Conservation (phyloP, 2,888 invertebrate genomes). For the Luperina nickerlii region DNA sequence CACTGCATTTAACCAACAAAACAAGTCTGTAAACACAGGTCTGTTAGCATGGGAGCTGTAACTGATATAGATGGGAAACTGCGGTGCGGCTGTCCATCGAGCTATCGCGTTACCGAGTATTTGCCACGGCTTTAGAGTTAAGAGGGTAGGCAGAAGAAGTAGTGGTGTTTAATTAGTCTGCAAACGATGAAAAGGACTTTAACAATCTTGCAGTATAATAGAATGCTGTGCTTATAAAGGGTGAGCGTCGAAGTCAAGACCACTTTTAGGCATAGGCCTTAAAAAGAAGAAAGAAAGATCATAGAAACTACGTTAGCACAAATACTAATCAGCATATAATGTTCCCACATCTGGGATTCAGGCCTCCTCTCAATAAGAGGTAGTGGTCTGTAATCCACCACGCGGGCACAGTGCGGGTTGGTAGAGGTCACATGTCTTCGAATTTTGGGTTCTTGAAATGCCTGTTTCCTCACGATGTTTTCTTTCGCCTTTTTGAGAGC, state of each 20-base stretch:
- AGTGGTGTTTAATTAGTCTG: not conserved
- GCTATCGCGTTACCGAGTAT: constrained; percentile 52
- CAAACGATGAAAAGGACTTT: not conserved
- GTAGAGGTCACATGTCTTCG: no score
- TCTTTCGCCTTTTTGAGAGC: no score
- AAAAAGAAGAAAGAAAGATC: not conserved
- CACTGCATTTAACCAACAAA: constrained; percentile 37
- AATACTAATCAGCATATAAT: not conserved
- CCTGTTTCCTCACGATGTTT: no score
- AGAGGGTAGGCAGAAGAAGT: constrained; percentile 4
- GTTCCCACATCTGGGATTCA: no score
- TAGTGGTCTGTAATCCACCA: not conserved
- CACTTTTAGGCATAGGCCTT: not conserved
- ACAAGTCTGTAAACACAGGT: constrained; percentile 38
- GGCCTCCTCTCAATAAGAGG: not conserved
- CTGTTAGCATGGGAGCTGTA: constrained; percentile 60
- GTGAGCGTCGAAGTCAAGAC: not conserved
- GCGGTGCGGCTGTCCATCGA: constrained; percentile 41
- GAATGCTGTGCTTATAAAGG: not conserved
- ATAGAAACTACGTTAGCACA: not conserved
- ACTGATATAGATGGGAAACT: constrained; percentile 71
- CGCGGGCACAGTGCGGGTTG: no score
- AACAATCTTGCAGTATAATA: not conserved
- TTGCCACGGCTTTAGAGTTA: constrained; percentile 16
- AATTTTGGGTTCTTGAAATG: no score